Evolutionary conservation across 2,888 invertebrate genomes (phyloP), one percentile per base, ranked within the genome.

Genomic region (Tenthredo amoena): DNA sequence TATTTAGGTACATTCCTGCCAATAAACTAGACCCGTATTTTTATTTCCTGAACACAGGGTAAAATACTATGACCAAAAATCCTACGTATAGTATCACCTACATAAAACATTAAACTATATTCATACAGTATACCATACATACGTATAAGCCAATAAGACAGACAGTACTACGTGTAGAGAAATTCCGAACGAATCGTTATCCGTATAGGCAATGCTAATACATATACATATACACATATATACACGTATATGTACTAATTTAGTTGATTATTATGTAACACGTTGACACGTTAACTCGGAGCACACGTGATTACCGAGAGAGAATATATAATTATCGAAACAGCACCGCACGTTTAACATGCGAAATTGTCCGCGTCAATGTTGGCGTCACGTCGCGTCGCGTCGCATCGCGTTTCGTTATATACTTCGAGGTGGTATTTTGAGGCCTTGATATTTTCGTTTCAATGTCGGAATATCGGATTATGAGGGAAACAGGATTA

Each of bases 281-380:
- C 34, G 31, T 34, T 68, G 68, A 68, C 68, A 74, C 40, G 74
- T n/a, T 21, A n/a, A 43, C 43, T 26, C 5, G 0, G 21, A n/a
- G 10, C 15, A 18, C 74, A 26, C n/a, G 43, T 10, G 74, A 74
- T 43, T 43, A 26, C 12, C 40, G 40, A 40, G 40, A 37, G 34
- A 43, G 43, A 21, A 43, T 74, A 74, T 74, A 26, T 74, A 40
- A 43, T 74, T 74, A 74, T 74, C 74, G 21, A 74, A 43, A 74
- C 43, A n/a, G 55, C 55, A 55, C 55, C 18, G 43, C 74, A 4
- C 21, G n/a, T 43, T 34, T 26, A 43, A 43, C 72, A 40, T 12
- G 43, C n/a, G 40, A 40, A 31, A 74, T 74, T 40, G 26, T 74
- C 26, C 9, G 68, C 21, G 74, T 74, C 74, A 43, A 43, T 21